Evolutionary conservation across 2,113 vertebrate species (phyloP).

Genomic region (Atherinomorus stipes): DNA sequence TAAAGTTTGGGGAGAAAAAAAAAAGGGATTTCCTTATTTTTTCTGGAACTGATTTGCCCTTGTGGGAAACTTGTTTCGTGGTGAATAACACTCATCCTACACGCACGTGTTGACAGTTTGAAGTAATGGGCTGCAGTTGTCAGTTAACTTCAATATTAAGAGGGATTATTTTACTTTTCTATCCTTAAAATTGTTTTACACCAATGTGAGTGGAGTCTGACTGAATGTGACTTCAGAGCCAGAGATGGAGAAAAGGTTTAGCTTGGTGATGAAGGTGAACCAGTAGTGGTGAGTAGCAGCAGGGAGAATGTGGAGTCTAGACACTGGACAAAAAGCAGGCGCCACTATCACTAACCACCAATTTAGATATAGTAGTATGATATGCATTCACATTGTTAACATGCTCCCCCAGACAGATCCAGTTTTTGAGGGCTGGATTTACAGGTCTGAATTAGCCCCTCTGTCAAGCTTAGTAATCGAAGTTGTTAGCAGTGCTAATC

Average conservation of each 20-base stretch:
- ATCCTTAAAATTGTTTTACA: background rate
- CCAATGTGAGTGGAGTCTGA: background rate
- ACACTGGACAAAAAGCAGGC: constrained; percentile 55
- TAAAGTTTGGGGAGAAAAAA: constrained; percentile 18
- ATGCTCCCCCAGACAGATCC: constrained; percentile 51
- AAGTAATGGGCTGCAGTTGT: constrained; percentile 18
- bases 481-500: constrained; percentile 66
- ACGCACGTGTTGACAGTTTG: constrained; percentile 19
- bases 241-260: constrained; percentile 21
- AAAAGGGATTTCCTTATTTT: constrained; percentile 22
- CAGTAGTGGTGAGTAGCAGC: constrained; percentile 19
- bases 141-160: background rate
- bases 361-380: constrained; percentile 72
- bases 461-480: constrained; percentile 60
- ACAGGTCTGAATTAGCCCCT: constrained; percentile 70
- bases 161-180: background rate
- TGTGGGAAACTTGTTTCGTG: constrained; percentile 17
- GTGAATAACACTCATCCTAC: constrained; percentile 30
- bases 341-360: constrained; percentile 55
- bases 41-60: constrained; percentile 12
- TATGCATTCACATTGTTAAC: constrained; percentile 67
- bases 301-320: constrained; percentile 41
- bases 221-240: background rate
- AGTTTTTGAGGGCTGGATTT: constrained; percentile 64
- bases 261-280: constrained; percentile 19